phyloP scores from a whole-genome alignment of 2,888 invertebrate genomes.

The Phyto melanocephala region DNA sequence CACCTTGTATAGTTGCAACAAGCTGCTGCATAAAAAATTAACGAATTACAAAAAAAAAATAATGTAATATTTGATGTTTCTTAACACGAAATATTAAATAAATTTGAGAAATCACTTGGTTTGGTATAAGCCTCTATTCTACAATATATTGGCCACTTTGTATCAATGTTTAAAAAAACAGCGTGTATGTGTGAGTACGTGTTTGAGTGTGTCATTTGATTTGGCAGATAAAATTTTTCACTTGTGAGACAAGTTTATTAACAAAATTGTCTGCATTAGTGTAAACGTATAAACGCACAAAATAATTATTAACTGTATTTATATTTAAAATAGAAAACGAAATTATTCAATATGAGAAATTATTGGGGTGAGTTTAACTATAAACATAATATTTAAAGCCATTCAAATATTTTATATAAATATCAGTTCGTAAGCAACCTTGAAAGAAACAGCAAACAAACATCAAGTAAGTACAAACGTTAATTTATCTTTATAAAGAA shows the following conservation, averaged over 20 bases:
- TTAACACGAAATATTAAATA: constrained; percentile 60
- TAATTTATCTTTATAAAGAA: too few species aligned
- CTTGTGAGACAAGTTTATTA: constrained; percentile 58
- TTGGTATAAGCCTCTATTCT: constrained; percentile 23
- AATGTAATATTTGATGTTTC: constrained; percentile 62
- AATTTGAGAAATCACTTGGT: constrained; percentile 34
- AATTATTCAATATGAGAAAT: too few species aligned
- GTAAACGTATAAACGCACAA: constrained; percentile 31
- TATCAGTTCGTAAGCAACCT: too few species aligned
- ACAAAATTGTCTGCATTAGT: constrained; percentile 8
- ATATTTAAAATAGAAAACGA: too few species aligned
- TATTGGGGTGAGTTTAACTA: neutral
- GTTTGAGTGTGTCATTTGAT: neutral
- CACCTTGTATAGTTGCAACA: constrained; percentile 59
- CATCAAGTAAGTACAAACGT: too few species aligned
- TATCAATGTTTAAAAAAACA: neutral
- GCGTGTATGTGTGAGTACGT: neutral
- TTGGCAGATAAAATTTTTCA: constrained; percentile 44
- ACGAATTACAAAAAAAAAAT: neutral
- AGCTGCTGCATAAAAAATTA: neutral
- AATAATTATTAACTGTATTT: too few species aligned
- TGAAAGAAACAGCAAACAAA: too few species aligned
- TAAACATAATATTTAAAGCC: too few species aligned
- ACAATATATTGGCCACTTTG: neutral
- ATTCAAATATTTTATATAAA: too few species aligned